Evolutionary conservation across 30 jellyfish, hydroid and myxozoan genomes (phyloP), one percentile per base, ranked within the genome.

Genomic region (Phacellophora camtschatica): DNA sequence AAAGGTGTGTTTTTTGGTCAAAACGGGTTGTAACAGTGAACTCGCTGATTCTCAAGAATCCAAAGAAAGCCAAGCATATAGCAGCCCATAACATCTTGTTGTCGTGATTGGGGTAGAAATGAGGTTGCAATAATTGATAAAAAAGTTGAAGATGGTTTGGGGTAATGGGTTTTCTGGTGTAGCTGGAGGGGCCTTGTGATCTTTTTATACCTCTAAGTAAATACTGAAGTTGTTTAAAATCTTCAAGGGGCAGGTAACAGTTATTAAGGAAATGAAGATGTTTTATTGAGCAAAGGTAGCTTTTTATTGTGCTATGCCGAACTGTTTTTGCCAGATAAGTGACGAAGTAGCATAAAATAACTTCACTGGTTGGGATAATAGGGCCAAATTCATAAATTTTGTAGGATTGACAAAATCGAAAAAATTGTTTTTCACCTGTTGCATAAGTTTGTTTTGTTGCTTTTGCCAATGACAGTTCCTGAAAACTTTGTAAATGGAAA

Each of bases 41-140:
- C 15, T 63, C 77, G 35, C 55, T 28, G 27, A 63, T 63, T 63
- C 77, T 24, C 10, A 63, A 28, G n/a, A 63, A 63, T 25, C 77
- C 77, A 4, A 63, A 31, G 77, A 63, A 63, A 13, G 77, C 77
- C 8, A 29, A 13, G 55, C 28, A 35, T 18, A 30, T 15, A 9
- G 55, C 29, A 19, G 77, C 55, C 77, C 51, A 63, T 35, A 19
- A 23, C 77, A 63, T 63, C n/a, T 15, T 28, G 16, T 35, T 63
- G 35, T 63, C 77, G 23, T 20, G 16, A 24, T 54, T 25, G 9
- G 36, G 16, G 10, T 20, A 10, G 11, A 16, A 13, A 32, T 54
- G 32, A 10, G 36, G 69, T 32, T 10, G 69, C n/a, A 54, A 32
- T 3, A 54, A 32, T 25, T 25, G 12, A 32, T 43, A 43, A 43